Conservation (phyloP, 2,113 vertebrate genomes). For the Zingel zingel region DNA sequence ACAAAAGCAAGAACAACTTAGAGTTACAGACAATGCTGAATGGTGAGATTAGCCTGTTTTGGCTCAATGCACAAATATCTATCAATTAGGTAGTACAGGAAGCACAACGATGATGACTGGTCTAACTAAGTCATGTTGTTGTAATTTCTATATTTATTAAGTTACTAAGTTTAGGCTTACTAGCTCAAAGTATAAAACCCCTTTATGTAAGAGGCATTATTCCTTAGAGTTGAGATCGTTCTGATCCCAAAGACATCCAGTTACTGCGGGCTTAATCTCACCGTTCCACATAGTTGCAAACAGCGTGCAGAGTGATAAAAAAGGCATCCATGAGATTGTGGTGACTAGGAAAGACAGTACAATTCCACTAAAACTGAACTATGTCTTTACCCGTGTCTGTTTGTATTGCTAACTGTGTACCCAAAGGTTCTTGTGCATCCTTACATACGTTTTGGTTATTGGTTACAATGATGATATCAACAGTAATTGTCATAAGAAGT, state of each 20-base stretch:
- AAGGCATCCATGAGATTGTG: neutral
- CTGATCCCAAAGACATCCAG: neutral
- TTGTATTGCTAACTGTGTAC: neutral
- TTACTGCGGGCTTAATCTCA: neutral
- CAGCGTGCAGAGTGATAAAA: neutral
- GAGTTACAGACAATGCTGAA: neutral
- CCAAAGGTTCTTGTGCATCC: neutral
- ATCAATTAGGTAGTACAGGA: neutral
- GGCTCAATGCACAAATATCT: neutral
- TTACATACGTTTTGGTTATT: neutral
- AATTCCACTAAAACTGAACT: neutral
- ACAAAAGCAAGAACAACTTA: too few relatives aligned
- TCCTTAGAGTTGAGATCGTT: neutral
- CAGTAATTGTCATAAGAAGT: neutral
- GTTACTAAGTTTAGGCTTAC: neutral
- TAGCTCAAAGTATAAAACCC: neutral
- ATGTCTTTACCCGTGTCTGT: neutral
- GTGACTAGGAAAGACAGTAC: neutral
- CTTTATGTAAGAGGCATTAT: neutral
- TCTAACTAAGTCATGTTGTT: too few relatives aligned
- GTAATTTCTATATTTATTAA: neutral
- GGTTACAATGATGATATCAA: neutral
- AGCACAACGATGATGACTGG: neutral
- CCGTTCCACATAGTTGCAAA: neutral
- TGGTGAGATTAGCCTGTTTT: neutral